A percentile compares a stretch with the other conserved stretches of the same genome.
phyloP scores from a whole-genome alignment of 2,888 invertebrate genomes.

The Autographa pulchrina region DNA sequence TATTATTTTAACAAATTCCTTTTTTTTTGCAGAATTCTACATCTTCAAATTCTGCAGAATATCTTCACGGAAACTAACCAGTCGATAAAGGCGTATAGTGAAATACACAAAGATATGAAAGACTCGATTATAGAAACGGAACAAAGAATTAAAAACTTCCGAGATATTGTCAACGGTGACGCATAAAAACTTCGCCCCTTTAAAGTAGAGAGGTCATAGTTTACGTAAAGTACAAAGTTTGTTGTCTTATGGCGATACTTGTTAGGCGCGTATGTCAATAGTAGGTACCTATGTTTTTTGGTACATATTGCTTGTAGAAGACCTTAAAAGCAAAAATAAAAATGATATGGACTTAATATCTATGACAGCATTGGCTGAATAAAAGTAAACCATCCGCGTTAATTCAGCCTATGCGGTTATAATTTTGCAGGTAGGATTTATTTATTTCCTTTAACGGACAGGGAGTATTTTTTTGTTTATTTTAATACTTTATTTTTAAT shows the following conservation, averaged over 20 bases:
- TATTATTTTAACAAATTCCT: neutral
- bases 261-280: too few species aligned
- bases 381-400: neutral
- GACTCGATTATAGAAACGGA: constrained; percentile 80
- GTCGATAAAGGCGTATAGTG: constrained; percentile 82
- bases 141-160: constrained; percentile 75
- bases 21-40: constrained; percentile 79
- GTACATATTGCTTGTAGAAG: neutral
- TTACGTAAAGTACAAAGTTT: constrained; percentile 3
- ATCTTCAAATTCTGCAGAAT: constrained; percentile 81
- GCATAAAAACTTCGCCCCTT: constrained; percentile 33
- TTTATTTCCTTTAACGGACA: neutral
- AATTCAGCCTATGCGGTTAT: neutral
- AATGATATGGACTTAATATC: neutral
- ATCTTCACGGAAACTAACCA: constrained; percentile 85
- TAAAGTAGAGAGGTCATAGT: neutral
- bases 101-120: constrained; percentile 83
- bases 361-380: neutral
- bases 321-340: neutral
- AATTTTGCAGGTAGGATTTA: neutral
- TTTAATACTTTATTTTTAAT: constrained; percentile 2
- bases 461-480: constrained; percentile 10
- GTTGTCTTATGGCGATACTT: too few species aligned
- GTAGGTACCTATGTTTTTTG: neutral
- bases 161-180: constrained; percentile 78